Conservation (phyloP, 2,888 invertebrate genomes). For the Cantharis flavilabris region DNA sequence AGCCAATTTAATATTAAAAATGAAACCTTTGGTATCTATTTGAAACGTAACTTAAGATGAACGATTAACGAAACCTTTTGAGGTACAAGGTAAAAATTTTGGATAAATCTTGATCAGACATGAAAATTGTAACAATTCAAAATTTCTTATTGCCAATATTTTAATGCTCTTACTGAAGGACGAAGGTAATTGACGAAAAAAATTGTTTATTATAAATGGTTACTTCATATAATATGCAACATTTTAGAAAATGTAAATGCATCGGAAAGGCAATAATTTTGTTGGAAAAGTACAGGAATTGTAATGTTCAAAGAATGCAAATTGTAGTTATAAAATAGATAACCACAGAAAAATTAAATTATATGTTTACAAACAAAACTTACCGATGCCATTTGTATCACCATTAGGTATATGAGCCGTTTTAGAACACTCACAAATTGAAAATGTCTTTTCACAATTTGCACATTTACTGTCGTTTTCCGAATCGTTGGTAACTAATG, state of each 20-base stretch:
- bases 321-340: background rate
- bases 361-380: constrained; percentile 34
- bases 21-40: background rate
- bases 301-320: background rate
- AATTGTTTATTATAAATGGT: background rate
- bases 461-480: constrained; percentile 8
- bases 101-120: background rate
- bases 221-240: background rate
- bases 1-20: background rate
- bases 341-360: background rate
- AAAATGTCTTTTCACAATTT: constrained; percentile 13
- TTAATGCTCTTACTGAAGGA: background rate
- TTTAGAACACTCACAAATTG: constrained; percentile 21
- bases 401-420: constrained; percentile 24
- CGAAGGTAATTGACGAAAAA: background rate
- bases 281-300: background rate
- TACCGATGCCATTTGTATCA: constrained; percentile 29
- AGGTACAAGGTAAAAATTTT: background rate
- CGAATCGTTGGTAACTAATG: background rate
- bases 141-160: background rate
- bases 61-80: background rate
- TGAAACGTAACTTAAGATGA: background rate
- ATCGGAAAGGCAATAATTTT: background rate
- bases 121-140: background rate
- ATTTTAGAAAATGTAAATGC: background rate